Evolutionary conservation across 1,140 invertebrate species (phyloP).

Genomic region (Choristoneura fumiferana): DNA sequence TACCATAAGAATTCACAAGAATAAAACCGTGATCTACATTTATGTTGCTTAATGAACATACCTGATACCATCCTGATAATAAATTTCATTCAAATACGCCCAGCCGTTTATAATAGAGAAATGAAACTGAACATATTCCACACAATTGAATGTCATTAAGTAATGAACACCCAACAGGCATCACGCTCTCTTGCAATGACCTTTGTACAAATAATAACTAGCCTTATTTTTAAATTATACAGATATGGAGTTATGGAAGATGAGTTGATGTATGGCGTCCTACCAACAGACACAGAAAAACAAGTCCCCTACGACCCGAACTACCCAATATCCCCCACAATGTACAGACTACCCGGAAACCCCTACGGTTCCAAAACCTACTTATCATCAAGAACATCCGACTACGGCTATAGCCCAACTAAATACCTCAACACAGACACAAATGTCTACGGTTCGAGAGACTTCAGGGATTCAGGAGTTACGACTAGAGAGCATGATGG

Average conservation of each 20-base stretch:
- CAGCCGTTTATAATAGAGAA: too few relatives aligned
- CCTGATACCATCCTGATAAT: too few relatives aligned
- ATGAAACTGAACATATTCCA: too few relatives aligned
- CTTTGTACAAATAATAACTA: not conserved
- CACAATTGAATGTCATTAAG: too few relatives aligned
- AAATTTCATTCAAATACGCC: too few relatives aligned
- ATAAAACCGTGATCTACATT: too few relatives aligned
- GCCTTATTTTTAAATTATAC: not conserved
- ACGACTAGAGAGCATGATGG: conserved; percentile 73
- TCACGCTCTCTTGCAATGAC: too few relatives aligned
- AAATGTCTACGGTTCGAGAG: conserved; percentile 62
- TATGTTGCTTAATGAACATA: too few relatives aligned
- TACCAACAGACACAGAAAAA: conserved; percentile 66
- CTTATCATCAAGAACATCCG: conserved; percentile 63
- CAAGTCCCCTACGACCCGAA: conserved; percentile 72
- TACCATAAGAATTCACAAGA: too few relatives aligned
- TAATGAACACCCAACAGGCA: too few relatives aligned
- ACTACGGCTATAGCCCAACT: conserved; percentile 73
- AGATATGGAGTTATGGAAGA: conserved; percentile 76
- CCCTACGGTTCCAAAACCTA: conserved; percentile 75
- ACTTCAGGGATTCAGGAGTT: conserved; percentile 58
- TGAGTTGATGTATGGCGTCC: conserved; percentile 68
- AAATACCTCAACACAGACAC: conserved; percentile 68
- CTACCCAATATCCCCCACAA: conserved; percentile 66
- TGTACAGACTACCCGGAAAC: conserved; percentile 64